Evolutionary conservation across 2,113 vertebrate species (phyloP), one percentile per base, ranked within the genome.

Genomic region (Psettodes erumei): DNA sequence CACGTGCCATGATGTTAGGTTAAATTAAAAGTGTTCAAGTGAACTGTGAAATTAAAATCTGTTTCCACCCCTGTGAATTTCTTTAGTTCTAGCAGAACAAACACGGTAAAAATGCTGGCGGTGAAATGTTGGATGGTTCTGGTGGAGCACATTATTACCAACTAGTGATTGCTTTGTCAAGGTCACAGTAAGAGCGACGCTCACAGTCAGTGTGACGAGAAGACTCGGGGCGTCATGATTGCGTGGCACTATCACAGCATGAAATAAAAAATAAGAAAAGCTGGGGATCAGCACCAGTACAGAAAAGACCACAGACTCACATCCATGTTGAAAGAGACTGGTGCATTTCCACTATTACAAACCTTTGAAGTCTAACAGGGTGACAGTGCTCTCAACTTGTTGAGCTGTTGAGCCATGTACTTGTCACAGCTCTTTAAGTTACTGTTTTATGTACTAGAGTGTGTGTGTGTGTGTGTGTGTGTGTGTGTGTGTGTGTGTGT

Each of bases 361-460:
- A 47, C 6, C 21, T 28, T 5, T 27, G n/a, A 25, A 33, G 2
- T 16, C 16, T 60, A 9, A 35, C 2, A 2, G 38, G 30, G 2
- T 55, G 30, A 48, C 6, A 18, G 27, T 16, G 19, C 54, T 68
- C 15, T 15, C 13, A 58, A 64, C 25, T 3, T 35, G 37, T 55
- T 45, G 54, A 53, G 47, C 23, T 79, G 43, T 68, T 74, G 35
- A 30, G n/a, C 38, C 15, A 37, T 25, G 21, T 6, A 33, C 4
- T 45, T 8, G 10, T 23, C 45, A 13, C 6, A 45, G 21, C 33
- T 60, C 43, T 19, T 11, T 21, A n/a, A 58, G 30, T 28, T 2
- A 18, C 8, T 70, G 27, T 60, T 82, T 71, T 27, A 38, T 67
- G 67, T 43, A 19, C 67, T 78, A 61, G 37, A 47, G 48, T 11